Percentiles rank a stretch among this genome's conserved stretches.
Evolutionary conservation across 2,797 vertebrate genomes (phyloP).

Genomic region (Ispidina picta): DNA sequence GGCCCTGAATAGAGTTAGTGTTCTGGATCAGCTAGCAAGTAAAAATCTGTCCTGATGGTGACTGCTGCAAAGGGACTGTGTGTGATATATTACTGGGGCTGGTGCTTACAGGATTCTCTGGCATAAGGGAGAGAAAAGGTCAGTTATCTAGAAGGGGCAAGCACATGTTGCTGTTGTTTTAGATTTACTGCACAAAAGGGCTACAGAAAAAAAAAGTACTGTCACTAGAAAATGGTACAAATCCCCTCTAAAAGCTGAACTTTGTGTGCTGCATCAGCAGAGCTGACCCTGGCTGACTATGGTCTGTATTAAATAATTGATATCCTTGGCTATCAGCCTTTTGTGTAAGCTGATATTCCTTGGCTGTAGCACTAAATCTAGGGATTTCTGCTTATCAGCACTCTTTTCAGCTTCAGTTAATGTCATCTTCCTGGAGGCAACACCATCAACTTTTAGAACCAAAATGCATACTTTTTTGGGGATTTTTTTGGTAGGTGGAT

Average conservation of each 20-base stretch:
- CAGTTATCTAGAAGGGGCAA: neutral
- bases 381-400: neutral
- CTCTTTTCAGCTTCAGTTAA: neutral
- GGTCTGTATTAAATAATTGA: neutral
- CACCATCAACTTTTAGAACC: neutral
- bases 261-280: neutral
- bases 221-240: neutral
- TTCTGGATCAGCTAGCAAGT: neutral
- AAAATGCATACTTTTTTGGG: neutral
- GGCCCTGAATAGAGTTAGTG: neutral
- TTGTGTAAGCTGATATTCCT: neutral
- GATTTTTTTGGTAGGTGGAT: neutral
- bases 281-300: neutral
- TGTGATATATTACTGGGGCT: neutral
- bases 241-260: neutral
- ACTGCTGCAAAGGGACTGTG: neutral
- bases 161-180: neutral
- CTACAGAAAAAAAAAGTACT: neutral
- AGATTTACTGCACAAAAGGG: neutral
- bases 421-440: neutral
- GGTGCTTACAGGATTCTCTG: neutral
- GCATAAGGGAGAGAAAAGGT: neutral
- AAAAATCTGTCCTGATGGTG: neutral
- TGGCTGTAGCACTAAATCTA: neutral
- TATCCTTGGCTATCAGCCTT: neutral